Conservation (phyloP, 2,888 invertebrate species). For the Salpingus planirostris region DNA sequence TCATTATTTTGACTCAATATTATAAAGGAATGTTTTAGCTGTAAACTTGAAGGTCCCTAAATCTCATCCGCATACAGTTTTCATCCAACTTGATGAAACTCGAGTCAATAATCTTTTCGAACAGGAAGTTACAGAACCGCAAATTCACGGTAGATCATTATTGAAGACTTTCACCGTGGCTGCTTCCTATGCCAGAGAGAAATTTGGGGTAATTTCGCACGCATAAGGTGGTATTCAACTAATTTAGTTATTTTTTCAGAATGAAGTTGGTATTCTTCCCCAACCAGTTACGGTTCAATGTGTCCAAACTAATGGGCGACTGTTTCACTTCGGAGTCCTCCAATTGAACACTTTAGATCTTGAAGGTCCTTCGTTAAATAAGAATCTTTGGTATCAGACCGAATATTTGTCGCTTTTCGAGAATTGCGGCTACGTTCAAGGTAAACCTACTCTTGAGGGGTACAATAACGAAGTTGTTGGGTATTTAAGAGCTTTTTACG, state of each 20-base stretch:
- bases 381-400: slow-evolving; percentile 74
- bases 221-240: neutral
- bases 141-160: slow-evolving; percentile 60
- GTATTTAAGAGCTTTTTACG: slow-evolving; percentile 71
- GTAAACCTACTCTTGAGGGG: slow-evolving; percentile 57
- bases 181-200: slow-evolving; percentile 64
- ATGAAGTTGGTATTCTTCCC: slow-evolving; percentile 54
- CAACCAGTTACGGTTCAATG: slow-evolving; percentile 76
- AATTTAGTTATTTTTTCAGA: slow-evolving; percentile 35
- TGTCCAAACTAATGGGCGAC: slow-evolving; percentile 68
- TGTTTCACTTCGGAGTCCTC: slow-evolving; percentile 72
- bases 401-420: slow-evolving; percentile 57
- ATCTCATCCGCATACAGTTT: slow-evolving; percentile 67
- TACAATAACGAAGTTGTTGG: slow-evolving; percentile 75
- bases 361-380: slow-evolving; percentile 49
- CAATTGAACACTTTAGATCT: slow-evolving; percentile 77
- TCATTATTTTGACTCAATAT: slow-evolving; percentile 1
- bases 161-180: slow-evolving; percentile 69
- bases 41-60: slow-evolving; percentile 41
- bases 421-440: slow-evolving; percentile 54
- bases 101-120: slow-evolving; percentile 61
- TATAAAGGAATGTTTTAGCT: slow-evolving; percentile 40
- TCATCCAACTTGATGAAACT: slow-evolving; percentile 58
- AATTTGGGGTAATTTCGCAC: slow-evolving; percentile 58
- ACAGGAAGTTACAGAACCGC: slow-evolving; percentile 55